Evolutionary conservation across 1,140 invertebrate genomes (phyloP), one percentile per base, ranked within the genome.

Genomic region (Eueides isabella): DNA sequence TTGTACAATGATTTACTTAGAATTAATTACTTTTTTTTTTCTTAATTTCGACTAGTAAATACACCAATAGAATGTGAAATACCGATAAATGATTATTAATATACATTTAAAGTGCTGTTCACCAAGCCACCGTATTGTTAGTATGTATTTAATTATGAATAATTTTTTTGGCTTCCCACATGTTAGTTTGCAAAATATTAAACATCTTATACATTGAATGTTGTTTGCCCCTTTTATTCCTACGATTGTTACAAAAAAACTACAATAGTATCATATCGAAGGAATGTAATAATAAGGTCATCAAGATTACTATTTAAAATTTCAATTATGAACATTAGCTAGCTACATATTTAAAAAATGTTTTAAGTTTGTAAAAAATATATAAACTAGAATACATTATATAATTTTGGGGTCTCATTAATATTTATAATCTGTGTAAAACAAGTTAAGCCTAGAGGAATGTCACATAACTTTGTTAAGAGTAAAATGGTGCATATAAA

Each of bases 381-480:
- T 62, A 55, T 33, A 38, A 5, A 38, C 14, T 38, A 44, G 69
- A 62, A 30, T 71, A 71, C 31, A 61, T 41, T 69, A 69, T 61
- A 63, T 55, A 55, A 55, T 55, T n/a, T 26, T 55, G 67, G 67
- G 67, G 48, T 69, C 55, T 69, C 30, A 69, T 26, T 55, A 19
- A 44, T 44, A 19, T 19, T 38, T 38, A 44, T 80, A 63, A 75
- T 78, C 26, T 23, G 31, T 71, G 31, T 73, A 70, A 66, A 78
- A 67, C 75, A 81, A 78, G 71, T 75, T 76, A 80, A 61, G 79
- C 71, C 80, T 84, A 85, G 64, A 80, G 87, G 86, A 89, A 88
- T 88, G 85, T 89, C 74, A 77, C 66, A 77, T 71, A 55, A 63
- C 63, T 61, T 71, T 30, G 66, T 48, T 71, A 26, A 35, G 31